phyloP scores from a whole-genome alignment of 2,797 vertebrate species.

The Loris lydekkerianus region DNA sequence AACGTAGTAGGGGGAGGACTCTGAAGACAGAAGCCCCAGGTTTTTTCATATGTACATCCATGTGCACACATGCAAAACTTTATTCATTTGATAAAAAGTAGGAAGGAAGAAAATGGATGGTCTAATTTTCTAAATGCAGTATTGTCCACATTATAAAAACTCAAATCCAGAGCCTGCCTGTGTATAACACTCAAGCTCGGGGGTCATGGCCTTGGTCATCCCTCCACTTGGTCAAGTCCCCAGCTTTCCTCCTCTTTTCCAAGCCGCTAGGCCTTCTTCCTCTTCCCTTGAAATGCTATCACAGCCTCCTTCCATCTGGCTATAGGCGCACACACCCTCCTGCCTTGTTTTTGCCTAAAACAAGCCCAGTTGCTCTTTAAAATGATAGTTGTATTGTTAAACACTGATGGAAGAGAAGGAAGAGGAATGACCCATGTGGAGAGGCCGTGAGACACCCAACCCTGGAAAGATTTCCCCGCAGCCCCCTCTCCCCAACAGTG shows the following conservation, averaged over 20 bases:
- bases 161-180: neutral
- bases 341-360: neutral
- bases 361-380: neutral
- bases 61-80: neutral
- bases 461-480: neutral
- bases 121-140: neutral
- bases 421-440: neutral
- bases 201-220: accelerated
- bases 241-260: too few species aligned
- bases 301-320: neutral
- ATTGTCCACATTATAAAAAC: neutral
- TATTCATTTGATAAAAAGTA: neutral
- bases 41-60: neutral
- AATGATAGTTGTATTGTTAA: neutral
- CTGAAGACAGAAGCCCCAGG: neutral
- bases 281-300: neutral
- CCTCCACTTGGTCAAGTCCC: neutral
- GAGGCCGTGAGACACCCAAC: neutral
- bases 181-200: too few species aligned
- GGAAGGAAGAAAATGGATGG: neutral
- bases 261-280: neutral
- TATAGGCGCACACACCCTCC: neutral
- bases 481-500: neutral
- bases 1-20: neutral
- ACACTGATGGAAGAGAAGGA: neutral